A percentile compares a stretch with the other conserved stretches of the same genome.
Conservation (phyloP, 1,140 invertebrate species). For the Tetragnatha versicolor region DNA sequence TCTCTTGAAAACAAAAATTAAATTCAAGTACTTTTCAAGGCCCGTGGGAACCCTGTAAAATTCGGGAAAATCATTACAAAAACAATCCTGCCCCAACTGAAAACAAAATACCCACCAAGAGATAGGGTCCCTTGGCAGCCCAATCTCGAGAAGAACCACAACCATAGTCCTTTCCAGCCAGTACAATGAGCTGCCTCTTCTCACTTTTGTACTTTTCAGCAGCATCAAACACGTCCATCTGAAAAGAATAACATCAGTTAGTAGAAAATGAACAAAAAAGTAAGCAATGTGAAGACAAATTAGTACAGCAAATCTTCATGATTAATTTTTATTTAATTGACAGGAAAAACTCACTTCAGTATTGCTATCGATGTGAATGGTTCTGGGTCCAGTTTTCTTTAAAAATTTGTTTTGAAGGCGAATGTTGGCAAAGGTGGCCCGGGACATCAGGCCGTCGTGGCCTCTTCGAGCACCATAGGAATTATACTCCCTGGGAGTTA, state of each 20-base stretch:
- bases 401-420: constrained; percentile 93
- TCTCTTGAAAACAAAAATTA: too few species aligned
- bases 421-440: constrained; percentile 99
- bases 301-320: neutral
- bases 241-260: constrained; percentile 49
- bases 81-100: neutral
- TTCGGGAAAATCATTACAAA: too few species aligned
- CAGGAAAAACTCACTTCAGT: constrained; percentile 69
- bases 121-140: constrained; percentile 96
- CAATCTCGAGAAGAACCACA: constrained; percentile 91
- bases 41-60: too few species aligned
- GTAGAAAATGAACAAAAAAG: constrained; percentile 54
- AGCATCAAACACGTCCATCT: constrained; percentile 96
- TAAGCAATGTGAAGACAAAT: neutral
- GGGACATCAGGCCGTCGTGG: constrained; percentile 95
- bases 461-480: constrained; percentile 96
- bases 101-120: constrained; percentile 72
- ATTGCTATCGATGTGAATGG: constrained; percentile 84
- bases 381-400: constrained; percentile 82
- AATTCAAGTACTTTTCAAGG: too few species aligned
- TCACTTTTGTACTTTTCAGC: constrained; percentile 82
- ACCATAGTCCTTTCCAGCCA: constrained; percentile 98
- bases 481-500: constrained; percentile 94
- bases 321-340: neutral
- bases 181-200: constrained; percentile 77